Evolutionary conservation across 2,797 vertebrate species (phyloP).

Genomic region (Xenentodon cancila): DNA sequence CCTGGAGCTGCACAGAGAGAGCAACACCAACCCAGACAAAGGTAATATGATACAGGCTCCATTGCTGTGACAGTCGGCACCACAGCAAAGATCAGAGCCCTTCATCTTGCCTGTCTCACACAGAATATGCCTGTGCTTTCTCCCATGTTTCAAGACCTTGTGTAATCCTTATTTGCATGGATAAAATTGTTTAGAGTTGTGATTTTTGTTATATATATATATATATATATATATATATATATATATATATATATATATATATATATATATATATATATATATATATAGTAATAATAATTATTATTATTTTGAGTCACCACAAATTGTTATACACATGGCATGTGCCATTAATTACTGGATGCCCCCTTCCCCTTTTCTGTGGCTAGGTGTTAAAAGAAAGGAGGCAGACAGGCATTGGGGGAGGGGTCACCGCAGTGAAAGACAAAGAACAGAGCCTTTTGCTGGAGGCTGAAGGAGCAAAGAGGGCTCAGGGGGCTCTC

Average conservation of each 20-base stretch:
- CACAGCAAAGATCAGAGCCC: constrained; percentile 65
- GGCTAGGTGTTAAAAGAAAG: constrained; percentile 78
- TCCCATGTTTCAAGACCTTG: constrained; percentile 13
- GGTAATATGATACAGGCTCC: constrained; percentile 79
- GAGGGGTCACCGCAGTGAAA: constrained; percentile 77
- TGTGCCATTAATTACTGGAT: constrained; percentile 51
- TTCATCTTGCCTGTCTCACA: constrained; percentile 44
- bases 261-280: too few species aligned
- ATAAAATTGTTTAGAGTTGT: constrained; percentile 14
- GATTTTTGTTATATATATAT: not conserved
- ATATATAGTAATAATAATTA: constrained; percentile 5
- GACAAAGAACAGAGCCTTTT: constrained; percentile 80
- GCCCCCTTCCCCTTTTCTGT: constrained; percentile 41
- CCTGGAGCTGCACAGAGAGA: constrained; percentile 33
- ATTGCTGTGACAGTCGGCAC: constrained; percentile 70
- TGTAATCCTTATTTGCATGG: not conserved
- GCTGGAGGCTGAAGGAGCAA: constrained; percentile 52
- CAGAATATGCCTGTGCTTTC: constrained; percentile 37
- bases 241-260: too few species aligned
- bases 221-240: too few species aligned
- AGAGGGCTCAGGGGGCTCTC: constrained; percentile 46
- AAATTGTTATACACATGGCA: constrained; percentile 51
- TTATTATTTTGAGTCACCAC: constrained; percentile 43
- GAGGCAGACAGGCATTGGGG: constrained; percentile 73
- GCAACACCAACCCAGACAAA: constrained; percentile 74